These are phyloP conservation scores for Pampusana beccarii DNA, from an alignment of 2,113 vertebrate genomes.

Conservation along the genomic window DNA sequence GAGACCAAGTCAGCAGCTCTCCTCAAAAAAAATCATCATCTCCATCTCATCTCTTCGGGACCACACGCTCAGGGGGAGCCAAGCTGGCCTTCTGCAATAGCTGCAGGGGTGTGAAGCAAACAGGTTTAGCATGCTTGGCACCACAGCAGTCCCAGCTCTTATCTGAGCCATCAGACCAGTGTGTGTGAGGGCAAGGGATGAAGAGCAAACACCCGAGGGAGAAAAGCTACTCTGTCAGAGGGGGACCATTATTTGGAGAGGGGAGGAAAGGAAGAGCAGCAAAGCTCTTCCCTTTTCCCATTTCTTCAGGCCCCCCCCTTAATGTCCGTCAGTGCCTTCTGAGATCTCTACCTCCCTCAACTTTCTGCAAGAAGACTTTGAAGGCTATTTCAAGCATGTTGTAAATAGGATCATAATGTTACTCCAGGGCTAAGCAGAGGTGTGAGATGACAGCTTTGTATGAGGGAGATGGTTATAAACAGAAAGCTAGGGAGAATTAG, in stretches of 20 bases:
- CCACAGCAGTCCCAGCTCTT: not conserved
- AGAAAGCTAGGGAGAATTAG: constrained; percentile 32
- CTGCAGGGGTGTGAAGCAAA: not conserved
- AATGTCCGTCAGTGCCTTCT: not conserved
- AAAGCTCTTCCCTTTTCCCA: not conserved
- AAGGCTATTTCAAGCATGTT: constrained; percentile 2
- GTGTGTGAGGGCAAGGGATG: not conserved
- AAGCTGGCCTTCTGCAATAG: not conserved
- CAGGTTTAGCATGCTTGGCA: not conserved
- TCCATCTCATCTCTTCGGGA: not conserved
- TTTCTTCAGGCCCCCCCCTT: not conserved
- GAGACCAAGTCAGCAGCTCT: not conserved
- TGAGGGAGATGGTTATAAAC: constrained; percentile 34
- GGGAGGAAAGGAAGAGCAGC: not conserved
- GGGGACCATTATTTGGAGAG: not conserved
- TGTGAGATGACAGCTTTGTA: constrained; percentile 49
- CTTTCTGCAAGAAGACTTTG: not conserved
- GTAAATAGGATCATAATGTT: constrained; percentile 48
- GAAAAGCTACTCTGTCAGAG: not conserved
- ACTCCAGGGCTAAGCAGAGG: constrained; percentile 27
- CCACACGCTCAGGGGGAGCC: not conserved
- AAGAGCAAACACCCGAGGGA: not conserved
- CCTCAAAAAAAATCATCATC: not conserved
- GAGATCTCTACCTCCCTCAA: not conserved
- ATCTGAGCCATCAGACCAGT: not conserved